Evolutionary conservation across 2,113 vertebrate species (phyloP).

Genomic region (Carassius auratus): DNA sequence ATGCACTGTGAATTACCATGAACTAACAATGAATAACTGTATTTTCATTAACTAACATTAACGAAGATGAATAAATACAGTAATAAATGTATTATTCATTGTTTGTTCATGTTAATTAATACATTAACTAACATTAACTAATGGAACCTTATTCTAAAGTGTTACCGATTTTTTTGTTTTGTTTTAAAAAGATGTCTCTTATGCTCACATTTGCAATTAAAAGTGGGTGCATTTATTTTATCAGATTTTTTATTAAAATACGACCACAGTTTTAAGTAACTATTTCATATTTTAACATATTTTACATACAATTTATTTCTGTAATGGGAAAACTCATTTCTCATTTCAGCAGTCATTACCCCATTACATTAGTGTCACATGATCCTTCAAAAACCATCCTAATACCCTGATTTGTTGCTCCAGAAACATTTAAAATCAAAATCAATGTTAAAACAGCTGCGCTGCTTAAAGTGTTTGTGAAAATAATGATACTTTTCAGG

Average conservation of each 20-base stretch:
- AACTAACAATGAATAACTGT: too few relatives aligned
- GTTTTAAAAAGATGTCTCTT: not conserved
- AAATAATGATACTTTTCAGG: too few relatives aligned
- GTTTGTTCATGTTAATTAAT: too few relatives aligned
- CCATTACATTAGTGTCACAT: not conserved
- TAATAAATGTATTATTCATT: too few relatives aligned
- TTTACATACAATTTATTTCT: not conserved
- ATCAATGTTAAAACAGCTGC: not conserved
- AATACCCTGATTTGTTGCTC: not conserved
- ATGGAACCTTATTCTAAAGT: too few relatives aligned
- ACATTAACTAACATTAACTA: too few relatives aligned
- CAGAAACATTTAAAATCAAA: not conserved
- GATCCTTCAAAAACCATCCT: not conserved
- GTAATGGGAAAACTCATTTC: not conserved
- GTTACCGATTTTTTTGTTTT: too few relatives aligned
- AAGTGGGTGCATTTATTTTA: not conserved
- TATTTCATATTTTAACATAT: not conserved
- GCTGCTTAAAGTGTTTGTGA: not conserved
- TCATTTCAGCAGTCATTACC: not conserved
- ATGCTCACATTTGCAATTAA: not conserved
- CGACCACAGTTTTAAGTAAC: not conserved
- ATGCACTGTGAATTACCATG: too few relatives aligned
- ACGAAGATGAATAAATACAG: too few relatives aligned
- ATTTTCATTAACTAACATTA: too few relatives aligned
- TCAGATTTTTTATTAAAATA: not conserved